phyloP scores from a whole-genome alignment of 2,113 vertebrate species.

The Gnathonemus longibarbis region DNA sequence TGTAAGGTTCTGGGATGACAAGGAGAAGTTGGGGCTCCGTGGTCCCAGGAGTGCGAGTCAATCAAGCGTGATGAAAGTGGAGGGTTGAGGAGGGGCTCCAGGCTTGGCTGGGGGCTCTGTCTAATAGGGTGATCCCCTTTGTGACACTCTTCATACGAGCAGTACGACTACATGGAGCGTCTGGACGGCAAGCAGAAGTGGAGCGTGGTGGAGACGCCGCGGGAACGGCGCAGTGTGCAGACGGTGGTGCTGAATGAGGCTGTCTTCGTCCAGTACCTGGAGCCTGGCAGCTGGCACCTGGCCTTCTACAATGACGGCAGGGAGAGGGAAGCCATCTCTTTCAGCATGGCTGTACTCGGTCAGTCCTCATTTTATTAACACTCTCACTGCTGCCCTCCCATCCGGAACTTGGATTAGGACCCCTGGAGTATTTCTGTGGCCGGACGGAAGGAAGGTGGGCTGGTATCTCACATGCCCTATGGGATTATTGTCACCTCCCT shows the following conservation, averaged over 20 bases:
- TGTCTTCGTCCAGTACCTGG: conserved; percentile 92
- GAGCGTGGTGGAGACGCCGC: conserved; percentile 90
- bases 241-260: conserved; percentile 97
- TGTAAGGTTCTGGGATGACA: background rate
- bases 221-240: conserved; percentile 89
- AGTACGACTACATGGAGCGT: conserved; percentile 99
- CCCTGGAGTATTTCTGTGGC: background rate
- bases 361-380: conserved; percentile 36
- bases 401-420: background rate
- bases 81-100: background rate
- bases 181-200: conserved; percentile 97
- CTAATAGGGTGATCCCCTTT: background rate
- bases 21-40: background rate
- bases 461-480: background rate
- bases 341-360: conserved; percentile 89
- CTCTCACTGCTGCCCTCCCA: background rate
- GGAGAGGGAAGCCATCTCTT: conserved; percentile 89
- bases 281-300: conserved; percentile 90
- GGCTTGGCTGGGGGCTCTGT: background rate
- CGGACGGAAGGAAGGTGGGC: background rate
- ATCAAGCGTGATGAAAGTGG: background rate
- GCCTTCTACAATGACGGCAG: conserved; percentile 97
- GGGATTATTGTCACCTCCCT: background rate
- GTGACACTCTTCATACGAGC: background rate
- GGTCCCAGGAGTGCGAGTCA: background rate